A percentile compares a stretch with the other conserved stretches of the same genome.
These are phyloP conservation scores for Lepus townsendii DNA, from an alignment of 2,797 vertebrate species.

Conservation along the genomic window DNA sequence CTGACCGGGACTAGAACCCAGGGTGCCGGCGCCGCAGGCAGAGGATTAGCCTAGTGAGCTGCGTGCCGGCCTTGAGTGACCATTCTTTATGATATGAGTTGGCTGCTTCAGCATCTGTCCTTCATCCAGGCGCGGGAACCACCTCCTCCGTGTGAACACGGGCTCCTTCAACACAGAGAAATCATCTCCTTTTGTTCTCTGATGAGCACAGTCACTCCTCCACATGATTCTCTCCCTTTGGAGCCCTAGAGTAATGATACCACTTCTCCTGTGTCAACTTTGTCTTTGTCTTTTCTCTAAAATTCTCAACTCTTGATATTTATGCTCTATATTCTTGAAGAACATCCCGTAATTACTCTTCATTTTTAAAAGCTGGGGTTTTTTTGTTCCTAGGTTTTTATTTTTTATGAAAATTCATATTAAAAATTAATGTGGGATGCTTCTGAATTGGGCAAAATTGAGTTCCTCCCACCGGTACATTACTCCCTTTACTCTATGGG, in stretches of 20 bases:
- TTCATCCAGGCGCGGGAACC: not conserved
- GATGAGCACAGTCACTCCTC: not conserved
- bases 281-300: conserved; percentile 35
- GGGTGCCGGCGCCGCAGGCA: too few species aligned
- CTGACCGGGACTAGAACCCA: too few species aligned
- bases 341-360: not conserved
- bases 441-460: conserved; percentile 43
- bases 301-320: conserved; percentile 12
- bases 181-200: conserved; percentile 6
- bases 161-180: not conserved
- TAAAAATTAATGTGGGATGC: not conserved
- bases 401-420: not conserved
- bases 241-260: not conserved
- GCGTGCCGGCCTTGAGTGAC: not conserved
- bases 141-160: not conserved
- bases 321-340: not conserved
- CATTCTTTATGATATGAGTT: not conserved
- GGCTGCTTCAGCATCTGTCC: not conserved
- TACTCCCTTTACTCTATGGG: not conserved
- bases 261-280: not conserved
- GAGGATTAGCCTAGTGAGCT: too few species aligned
- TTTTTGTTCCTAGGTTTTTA: conserved; percentile 10
- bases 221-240: not conserved
- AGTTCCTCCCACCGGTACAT: not conserved
- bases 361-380: not conserved